Conservation (phyloP, 1,140 invertebrate species). For the Bombus superbus region DNA sequence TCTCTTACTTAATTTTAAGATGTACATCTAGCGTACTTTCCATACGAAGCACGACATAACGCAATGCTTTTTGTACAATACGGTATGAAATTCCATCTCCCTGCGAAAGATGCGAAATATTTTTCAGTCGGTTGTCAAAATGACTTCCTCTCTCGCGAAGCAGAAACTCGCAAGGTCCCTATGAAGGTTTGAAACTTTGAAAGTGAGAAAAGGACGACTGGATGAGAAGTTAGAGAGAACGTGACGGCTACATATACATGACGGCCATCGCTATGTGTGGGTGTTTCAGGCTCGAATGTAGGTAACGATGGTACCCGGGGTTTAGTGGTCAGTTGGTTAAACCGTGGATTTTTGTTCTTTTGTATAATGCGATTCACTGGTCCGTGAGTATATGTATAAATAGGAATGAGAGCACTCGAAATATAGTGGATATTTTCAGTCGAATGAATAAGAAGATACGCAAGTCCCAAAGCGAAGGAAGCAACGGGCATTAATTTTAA, state of each 20-base stretch:
- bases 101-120: not conserved
- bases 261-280: not conserved
- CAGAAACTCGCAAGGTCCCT: not conserved
- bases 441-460: not conserved
- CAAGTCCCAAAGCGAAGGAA: too few species aligned
- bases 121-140: not conserved
- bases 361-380: not conserved
- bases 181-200: not conserved
- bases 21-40: too few species aligned
- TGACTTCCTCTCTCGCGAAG: not conserved
- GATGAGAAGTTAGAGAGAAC: not conserved
- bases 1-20: too few species aligned
- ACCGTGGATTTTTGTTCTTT: not conserved
- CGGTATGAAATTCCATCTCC: not conserved
- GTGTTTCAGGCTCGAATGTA: not conserved
- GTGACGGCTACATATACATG: not conserved
- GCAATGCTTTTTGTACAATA: not conserved
- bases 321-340: constrained; percentile 1
- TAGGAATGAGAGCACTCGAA: constrained; percentile 8
- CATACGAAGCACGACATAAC: too few species aligned
- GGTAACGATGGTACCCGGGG: not conserved
- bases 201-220: not conserved
- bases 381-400: not conserved
- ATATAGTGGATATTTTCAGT: not conserved
- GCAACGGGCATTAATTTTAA: too few species aligned